Evolutionary conservation across 2,888 invertebrate genomes (phyloP).

Genomic region (Orthosia gothica): DNA sequence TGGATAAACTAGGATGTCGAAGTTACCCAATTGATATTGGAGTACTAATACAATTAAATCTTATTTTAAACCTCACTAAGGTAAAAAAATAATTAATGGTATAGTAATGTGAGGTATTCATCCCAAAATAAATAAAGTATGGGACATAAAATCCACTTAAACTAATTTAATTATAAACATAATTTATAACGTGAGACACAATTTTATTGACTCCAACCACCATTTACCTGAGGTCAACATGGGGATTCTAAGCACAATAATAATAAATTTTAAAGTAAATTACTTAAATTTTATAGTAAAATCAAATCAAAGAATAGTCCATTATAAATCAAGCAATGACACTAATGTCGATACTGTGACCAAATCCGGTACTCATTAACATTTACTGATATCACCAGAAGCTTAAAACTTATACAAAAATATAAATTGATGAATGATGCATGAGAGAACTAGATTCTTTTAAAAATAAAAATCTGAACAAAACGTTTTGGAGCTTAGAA

Average conservation of each 20-base stretch:
- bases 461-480: constrained; percentile 59
- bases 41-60: not conserved
- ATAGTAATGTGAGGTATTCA: not conserved
- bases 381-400: constrained; percentile 88
- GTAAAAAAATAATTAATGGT: not conserved
- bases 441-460: constrained; percentile 73
- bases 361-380: constrained; percentile 85
- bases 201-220: constrained; percentile 47
- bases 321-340: constrained; percentile 84
- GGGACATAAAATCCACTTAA: constrained; percentile 48
- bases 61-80: not conserved
- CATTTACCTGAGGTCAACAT: constrained; percentile 43
- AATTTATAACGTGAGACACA: constrained; percentile 49
- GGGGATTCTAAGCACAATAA: constrained; percentile 64
- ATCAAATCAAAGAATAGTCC: constrained; percentile 70
- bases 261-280: constrained; percentile 70
- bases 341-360: constrained; percentile 79
- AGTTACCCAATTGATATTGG: not conserved
- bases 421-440: constrained; percentile 87
- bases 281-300: constrained; percentile 65
- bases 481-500: constrained; percentile 64
- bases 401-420: constrained; percentile 81
- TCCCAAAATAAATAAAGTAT: constrained; percentile 28
- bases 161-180: constrained; percentile 43
- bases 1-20: not conserved